Percentiles rank a stretch among this genome's conserved stretches.
These are phyloP conservation scores for Reticulitermes speratus DNA, from an alignment of 1,140 invertebrate genomes.

Conservation along the genomic window DNA sequence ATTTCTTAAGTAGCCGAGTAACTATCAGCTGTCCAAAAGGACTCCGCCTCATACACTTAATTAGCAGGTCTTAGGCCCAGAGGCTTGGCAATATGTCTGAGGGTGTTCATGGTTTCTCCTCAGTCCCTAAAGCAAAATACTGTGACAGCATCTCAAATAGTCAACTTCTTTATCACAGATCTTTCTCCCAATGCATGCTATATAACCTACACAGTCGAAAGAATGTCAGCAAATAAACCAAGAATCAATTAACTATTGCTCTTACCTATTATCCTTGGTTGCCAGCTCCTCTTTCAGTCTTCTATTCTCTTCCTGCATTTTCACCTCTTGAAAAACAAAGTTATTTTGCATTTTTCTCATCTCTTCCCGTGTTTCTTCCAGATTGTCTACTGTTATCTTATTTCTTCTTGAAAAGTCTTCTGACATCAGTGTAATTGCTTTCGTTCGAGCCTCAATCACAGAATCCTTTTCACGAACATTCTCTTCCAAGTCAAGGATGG, in stretches of 20 bases:
- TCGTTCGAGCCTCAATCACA: slow-evolving; percentile 79
- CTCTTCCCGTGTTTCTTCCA: slow-evolving; percentile 76
- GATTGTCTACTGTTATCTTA: slow-evolving; percentile 65
- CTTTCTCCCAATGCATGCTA: background rate
- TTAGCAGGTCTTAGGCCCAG: too few relatives aligned
- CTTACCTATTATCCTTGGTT: slow-evolving; percentile 56
- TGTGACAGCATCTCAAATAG: too few relatives aligned
- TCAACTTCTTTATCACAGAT: too few relatives aligned
- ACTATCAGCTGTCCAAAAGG: too few relatives aligned
- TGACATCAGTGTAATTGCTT: slow-evolving; percentile 75
- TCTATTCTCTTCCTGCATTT: slow-evolving; percentile 57
- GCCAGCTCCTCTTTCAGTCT: slow-evolving; percentile 56
- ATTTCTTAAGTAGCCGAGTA: too few relatives aligned
- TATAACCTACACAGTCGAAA: background rate
- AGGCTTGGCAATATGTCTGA: too few relatives aligned
- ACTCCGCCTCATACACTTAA: too few relatives aligned
- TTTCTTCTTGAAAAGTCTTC: slow-evolving; percentile 71
- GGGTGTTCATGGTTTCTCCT: too few relatives aligned
- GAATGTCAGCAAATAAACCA: background rate
- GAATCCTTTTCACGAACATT: slow-evolving; percentile 82
- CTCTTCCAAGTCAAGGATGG: slow-evolving; percentile 70
- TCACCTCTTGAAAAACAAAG: slow-evolving; percentile 60
- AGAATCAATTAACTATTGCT: background rate
- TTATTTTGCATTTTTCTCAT: slow-evolving; percentile 78
- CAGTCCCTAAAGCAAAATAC: too few relatives aligned